phyloP scores from a whole-genome alignment of 2,888 invertebrate species.

The Psylliodes chrysocephalus region DNA sequence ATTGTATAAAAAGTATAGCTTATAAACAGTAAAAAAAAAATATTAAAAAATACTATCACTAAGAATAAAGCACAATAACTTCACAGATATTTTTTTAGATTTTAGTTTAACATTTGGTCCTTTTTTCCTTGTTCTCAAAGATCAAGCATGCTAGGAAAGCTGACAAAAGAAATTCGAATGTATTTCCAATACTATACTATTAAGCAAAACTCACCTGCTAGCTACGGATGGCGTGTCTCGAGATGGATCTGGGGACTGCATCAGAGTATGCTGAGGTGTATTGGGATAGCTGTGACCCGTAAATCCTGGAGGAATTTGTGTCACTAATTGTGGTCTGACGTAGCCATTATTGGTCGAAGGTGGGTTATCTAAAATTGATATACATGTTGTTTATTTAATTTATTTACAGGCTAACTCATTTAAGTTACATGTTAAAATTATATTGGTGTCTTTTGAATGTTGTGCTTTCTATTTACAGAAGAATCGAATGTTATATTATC shows the following conservation, averaged over 20 bases:
- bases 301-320: conserved; percentile 84
- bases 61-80: conserved; percentile 42
- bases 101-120: conserved; percentile 31
- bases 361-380: conserved; percentile 64
- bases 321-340: conserved; percentile 85
- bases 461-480: too few relatives aligned
- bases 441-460: too few relatives aligned
- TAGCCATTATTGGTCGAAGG: conserved; percentile 81
- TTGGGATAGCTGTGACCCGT: conserved; percentile 68
- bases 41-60: conserved; percentile 34
- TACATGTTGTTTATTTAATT: too few relatives aligned
- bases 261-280: conserved; percentile 76
- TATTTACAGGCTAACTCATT: too few relatives aligned
- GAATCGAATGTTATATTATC: too few relatives aligned
- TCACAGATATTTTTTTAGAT: conserved; percentile 36
- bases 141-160: conserved; percentile 62
- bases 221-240: conserved; percentile 80
- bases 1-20: conserved; percentile 33
- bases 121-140: conserved; percentile 49
- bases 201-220: conserved; percentile 70
- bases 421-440: too few relatives aligned
- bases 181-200: conserved; percentile 5
- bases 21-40: conserved; percentile 31
- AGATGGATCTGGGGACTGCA: conserved; percentile 79
- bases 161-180: conserved; percentile 41